These are phyloP conservation scores for Zosterops borbonicus DNA, from an alignment of 2,113 vertebrate species.

Conservation along the genomic window DNA sequence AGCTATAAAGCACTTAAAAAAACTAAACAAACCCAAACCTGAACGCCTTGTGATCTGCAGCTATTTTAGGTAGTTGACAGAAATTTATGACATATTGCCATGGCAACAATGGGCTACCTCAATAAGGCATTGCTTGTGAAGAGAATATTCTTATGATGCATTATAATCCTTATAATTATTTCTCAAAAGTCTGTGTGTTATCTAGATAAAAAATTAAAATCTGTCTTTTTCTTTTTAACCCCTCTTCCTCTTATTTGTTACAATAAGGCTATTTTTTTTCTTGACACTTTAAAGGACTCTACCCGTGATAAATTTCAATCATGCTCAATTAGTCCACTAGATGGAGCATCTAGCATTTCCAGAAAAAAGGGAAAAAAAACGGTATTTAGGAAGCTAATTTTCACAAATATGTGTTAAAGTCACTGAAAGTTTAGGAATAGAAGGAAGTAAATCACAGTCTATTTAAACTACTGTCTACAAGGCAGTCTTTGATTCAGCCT, in stretches of 20 bases:
- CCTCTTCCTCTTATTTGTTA: background rate
- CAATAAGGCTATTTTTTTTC: background rate
- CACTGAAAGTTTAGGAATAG: background rate
- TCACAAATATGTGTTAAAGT: background rate
- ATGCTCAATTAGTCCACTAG: constrained; percentile 67
- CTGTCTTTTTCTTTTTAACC: background rate
- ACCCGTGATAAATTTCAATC: constrained; percentile 13
- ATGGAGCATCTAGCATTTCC: constrained; percentile 71
- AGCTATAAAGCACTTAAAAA: background rate
- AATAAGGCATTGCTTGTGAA: background rate
- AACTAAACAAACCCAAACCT: background rate
- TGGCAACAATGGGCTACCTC: constrained; percentile 55
- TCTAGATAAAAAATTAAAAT: background rate
- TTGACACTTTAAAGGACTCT: background rate
- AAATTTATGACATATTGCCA: constrained; percentile 51
- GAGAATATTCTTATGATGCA: background rate
- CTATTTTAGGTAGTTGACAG: constrained; percentile 54
- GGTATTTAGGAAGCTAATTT: background rate
- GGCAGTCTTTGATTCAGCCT: background rate
- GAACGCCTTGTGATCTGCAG: constrained; percentile 22
- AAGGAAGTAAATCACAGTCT: background rate
- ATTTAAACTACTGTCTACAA: background rate
- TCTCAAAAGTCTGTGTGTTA: background rate
- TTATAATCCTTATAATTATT: constrained; percentile 15
- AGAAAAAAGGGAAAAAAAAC: background rate